Base-by-base conservation (phyloP, 2,797 vertebrate species). In the Typhlichthys subterraneus region DNA sequence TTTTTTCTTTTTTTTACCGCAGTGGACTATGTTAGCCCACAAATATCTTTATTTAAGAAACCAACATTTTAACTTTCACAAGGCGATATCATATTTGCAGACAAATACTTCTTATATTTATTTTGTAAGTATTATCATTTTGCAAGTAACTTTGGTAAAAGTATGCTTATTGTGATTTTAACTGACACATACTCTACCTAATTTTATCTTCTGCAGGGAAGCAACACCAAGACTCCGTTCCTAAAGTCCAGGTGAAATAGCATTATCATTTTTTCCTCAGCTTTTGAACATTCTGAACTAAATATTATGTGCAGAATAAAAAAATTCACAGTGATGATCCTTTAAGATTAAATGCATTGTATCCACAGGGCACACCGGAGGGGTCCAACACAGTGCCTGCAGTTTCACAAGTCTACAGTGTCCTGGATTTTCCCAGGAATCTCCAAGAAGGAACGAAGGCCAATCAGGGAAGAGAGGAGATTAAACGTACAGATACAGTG, bases 361-460 rank as follows among this genome's bases (percentile, higher is more conserved):
- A 6, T 57, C 63, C 15, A 5, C 69, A 89, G 88, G 81, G 76
- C 69, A 67, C 57, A 10, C 4, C 59, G 10, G 66, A 59, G 0
- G 53, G 2, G 0, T 52, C 68, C 29, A 47, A 3, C 4, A 45
- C 11, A 0, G 12, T 46, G 1, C 8, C 73, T 0, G 45, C 61
- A 6, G 3, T 63, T 12, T 61, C 82, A 0, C 10, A 87, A 15
- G 42, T 87, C 69, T 90, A 90, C 77, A 89, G 87, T 0, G 53
- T 89, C 46, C 67, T 88, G 75, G 80, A 90, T 67, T 89, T 90
- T 69, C 79, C 88, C 7, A 83, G 75, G 63, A 86, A 79, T 59
- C 13, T 62, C n/a, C 13, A 12, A 6, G 14, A 13, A n/a, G 48
- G 48, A 49, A 6, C 2, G 4, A 13, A 49, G 48, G 48, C 48